Evolutionary conservation across 1,140 invertebrate species (phyloP).

Genomic region (Galleria mellonella): DNA sequence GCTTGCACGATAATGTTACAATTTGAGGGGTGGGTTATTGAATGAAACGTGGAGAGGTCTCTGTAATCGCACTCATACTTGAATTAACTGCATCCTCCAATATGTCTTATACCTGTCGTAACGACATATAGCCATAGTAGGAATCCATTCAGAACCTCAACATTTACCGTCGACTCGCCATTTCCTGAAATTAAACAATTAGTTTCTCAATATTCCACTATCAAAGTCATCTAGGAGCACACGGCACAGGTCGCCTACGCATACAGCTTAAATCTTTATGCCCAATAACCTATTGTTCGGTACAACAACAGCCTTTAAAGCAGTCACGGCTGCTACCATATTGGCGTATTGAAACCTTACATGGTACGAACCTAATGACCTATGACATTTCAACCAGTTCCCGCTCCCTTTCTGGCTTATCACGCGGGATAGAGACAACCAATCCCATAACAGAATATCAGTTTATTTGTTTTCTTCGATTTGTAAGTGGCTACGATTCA

Average conservation of each 20-base stretch:
- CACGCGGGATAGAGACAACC: conserved; percentile 28
- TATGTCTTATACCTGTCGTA: no score
- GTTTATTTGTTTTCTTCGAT: conserved; percentile 68
- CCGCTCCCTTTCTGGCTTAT: conserved; percentile 29
- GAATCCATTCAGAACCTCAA: no score
- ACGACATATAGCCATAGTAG: no score
- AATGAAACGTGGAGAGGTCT: no score
- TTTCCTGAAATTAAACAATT: conserved; percentile 23
- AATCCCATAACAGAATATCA: conserved; percentile 65
- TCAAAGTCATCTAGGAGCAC: conserved; percentile 46
- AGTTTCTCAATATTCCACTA: conserved; percentile 43
- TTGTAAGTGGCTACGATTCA: conserved; percentile 43
- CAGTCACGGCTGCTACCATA: conserved; percentile 62
- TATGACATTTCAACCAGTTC: conserved; percentile 65
- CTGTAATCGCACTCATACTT: no score
- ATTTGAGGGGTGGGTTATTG: no score
- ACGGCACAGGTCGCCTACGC: conserved; percentile 42
- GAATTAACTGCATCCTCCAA: no score
- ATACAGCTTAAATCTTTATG: conserved; percentile 43
- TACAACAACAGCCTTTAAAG: conserved; percentile 34
- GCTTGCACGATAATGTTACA: no score
- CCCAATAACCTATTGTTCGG: conserved; percentile 53
- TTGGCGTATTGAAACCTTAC: conserved; percentile 67
- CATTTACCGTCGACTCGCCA: no score
- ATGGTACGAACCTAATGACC: conserved; percentile 68